Base-by-base conservation (phyloP, 2,888 invertebrate genomes). In the Pyrocoelia pectoralis region DNA sequence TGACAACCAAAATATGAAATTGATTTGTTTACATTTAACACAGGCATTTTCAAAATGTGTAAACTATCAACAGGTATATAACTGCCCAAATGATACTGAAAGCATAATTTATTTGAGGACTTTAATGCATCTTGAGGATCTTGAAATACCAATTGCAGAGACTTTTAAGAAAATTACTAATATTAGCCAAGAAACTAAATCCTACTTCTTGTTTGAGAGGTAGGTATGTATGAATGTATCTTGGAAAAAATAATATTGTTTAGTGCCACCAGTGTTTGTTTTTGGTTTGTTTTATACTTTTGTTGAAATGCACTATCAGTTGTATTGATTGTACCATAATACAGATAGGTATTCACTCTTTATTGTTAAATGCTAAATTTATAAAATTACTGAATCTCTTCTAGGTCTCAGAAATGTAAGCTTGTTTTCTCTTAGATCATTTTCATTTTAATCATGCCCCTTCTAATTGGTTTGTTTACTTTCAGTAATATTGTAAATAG, bases 81-180 rank as follows among this genome's bases (percentile, higher is more conserved):
- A 70, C 33, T 71, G 72, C 18, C 65, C 70, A 17, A 69, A 65
- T 41, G 46, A 64, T 3, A 41, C 75, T 10, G 76, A 74, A 33
- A 70, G 70, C 55, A 66, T 78, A 9, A 68, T 79, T 9, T 67
- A 74, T 15, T 68, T 78, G 38, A 69, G 76, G 17, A 70, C 70
- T 61, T 61, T 79, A 24, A 56, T 76, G 19, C 72, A 72, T 57
- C 73, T 74, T 61, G 70, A 74, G 3, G 78, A 78, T 61, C 74
- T 78, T 38, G 79, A 77, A 33, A 76, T 78, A 12, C 78, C 78
- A 65, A 76, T 79, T 41, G 77, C 79, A 2, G 78, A 77, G 69
- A 76, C 72, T 10, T 75, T 79, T 55, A 69, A 60, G 3, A 71
- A 70, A 57, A 72, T 78, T 51, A 74, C 76, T 19, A 68, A 62